Conservation (phyloP, 2,113 vertebrate species). For the Oreotragus oreotragus region DNA sequence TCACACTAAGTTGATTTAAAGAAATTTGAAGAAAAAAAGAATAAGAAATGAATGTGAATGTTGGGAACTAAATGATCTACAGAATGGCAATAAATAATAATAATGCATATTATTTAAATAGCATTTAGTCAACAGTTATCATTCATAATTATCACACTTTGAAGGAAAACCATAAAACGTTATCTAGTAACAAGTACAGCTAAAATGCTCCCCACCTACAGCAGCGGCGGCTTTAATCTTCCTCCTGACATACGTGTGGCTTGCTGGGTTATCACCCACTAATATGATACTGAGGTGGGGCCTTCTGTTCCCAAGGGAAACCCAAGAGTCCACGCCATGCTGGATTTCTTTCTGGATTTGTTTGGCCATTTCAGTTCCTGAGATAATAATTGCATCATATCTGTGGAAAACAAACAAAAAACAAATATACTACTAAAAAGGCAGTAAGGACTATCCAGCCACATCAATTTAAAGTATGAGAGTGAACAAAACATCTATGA, state of each 20-base stretch:
- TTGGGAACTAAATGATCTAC: neutral
- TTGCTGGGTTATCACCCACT: constrained; percentile 91
- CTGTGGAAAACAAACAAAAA: constrained; percentile 72
- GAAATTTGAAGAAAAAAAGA: neutral
- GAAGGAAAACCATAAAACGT: neutral
- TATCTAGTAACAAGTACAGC: neutral
- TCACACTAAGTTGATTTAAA: neutral
- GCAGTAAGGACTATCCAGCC: neutral
- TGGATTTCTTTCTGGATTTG: constrained; percentile 90
- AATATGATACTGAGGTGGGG: constrained; percentile 92
- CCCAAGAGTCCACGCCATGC: constrained; percentile 86
- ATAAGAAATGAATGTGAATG: neutral
- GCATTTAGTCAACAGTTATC: neutral
- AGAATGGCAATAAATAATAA: neutral
- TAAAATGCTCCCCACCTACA: constrained; percentile 83
- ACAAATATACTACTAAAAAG: neutral
- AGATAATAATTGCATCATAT: constrained; percentile 88
- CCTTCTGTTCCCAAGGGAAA: constrained; percentile 87
- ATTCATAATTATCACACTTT: neutral
- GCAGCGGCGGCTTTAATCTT: constrained; percentile 89
- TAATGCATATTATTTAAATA: neutral
- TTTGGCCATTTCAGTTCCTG: constrained; percentile 88
- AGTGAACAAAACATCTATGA: neutral
- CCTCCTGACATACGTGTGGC: constrained; percentile 91
- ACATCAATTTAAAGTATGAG: neutral